These are phyloP conservation scores for Megaustenia siamemsis DNA, from an alignment of 2,888 invertebrate species.

Conservation along the genomic window DNA sequence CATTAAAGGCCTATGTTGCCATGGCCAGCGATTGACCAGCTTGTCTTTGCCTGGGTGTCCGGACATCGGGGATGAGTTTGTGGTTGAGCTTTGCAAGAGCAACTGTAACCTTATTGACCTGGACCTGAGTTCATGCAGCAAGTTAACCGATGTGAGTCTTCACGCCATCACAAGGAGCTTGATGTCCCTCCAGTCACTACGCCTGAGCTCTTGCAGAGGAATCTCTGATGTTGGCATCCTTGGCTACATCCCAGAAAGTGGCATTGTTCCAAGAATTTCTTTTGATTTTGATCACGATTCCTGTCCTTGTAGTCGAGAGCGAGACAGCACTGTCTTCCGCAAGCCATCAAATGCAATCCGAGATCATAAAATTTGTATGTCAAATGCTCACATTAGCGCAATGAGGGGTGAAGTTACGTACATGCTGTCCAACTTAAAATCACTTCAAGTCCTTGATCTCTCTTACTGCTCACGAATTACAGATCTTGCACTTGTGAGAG, in stretches of 20 bases:
- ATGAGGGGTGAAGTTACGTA: constrained; percentile 56
- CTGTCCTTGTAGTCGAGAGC: constrained; percentile 66
- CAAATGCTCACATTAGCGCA: constrained; percentile 50
- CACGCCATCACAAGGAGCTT: constrained; percentile 86
- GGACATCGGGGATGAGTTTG: constrained; percentile 84
- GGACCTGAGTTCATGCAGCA: constrained; percentile 85
- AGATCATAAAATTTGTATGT: constrained; percentile 57
- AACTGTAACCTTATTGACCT: constrained; percentile 84
- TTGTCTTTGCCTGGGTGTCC: constrained; percentile 84
- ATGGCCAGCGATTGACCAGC: constrained; percentile 82
- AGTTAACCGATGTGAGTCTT: constrained; percentile 82
- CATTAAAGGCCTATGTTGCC: constrained; percentile 45
- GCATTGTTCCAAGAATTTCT: constrained; percentile 53
- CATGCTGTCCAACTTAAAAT: constrained; percentile 67
- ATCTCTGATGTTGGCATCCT: constrained; percentile 87
- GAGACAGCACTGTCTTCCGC: constrained; percentile 65
- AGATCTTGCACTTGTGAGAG: constrained; percentile 86
- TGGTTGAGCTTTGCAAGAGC: constrained; percentile 82
- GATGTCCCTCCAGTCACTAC: constrained; percentile 83
- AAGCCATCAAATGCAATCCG: constrained; percentile 63
- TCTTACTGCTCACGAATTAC: constrained; percentile 87
- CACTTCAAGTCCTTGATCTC: constrained; percentile 84
- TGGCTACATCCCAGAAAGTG: constrained; percentile 62
- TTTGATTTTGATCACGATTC: constrained; percentile 63
- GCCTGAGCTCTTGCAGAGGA: constrained; percentile 85